Evolutionary conservation across 37 sponge, comb jelly and placozoan genomes (phyloP), one percentile per base, ranked within the genome.

Genomic region (Ephydatia muelleri): DNA sequence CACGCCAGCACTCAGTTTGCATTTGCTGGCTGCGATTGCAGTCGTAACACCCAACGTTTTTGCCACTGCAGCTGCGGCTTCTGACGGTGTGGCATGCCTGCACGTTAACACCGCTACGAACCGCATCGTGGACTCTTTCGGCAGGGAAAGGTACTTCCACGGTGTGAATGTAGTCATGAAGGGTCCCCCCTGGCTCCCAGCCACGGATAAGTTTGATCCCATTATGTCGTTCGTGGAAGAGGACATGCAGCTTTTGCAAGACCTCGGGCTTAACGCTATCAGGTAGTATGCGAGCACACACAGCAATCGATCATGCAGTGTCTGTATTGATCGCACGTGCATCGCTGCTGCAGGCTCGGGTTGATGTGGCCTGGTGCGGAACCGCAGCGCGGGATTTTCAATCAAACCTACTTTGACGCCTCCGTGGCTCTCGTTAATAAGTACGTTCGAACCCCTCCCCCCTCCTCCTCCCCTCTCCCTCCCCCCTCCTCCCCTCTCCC

Each of bases 301-400:
- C 36, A 2, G 6, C 4, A 5, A 0, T 77, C 23, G 48, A 77
- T 3, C 4, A 77, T 48, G 39, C 43, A 38, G 38, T 76, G 25
- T 27, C 3, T 28, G 27, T 13, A 13, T 35, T 72, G 72, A 3
- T 35, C 31, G 34, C 19, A 19, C 21, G 34, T 27, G 34, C 2
- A 16, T 27, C 9, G 37, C 30, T 71, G 32, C 31, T 19, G 39
- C 85, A 92, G 95, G 47, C 74, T 88, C 2, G 97, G 97, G 0
- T 85, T 93, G 86, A 96, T 96, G 97, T 96, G 97, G 97, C 92
- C 94, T 12, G 97, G 97, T 72, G 94, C 83, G 26, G 97, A 96
- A 70, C 92, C 97, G 22, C 68, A 80, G 73, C 82, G 75, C 36
- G 97, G 92, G 21, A 30, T 82, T 27, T 96, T 88, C 82, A 96